phyloP scores from a whole-genome alignment of 2,888 invertebrate genomes.

The Metalampra italica region DNA sequence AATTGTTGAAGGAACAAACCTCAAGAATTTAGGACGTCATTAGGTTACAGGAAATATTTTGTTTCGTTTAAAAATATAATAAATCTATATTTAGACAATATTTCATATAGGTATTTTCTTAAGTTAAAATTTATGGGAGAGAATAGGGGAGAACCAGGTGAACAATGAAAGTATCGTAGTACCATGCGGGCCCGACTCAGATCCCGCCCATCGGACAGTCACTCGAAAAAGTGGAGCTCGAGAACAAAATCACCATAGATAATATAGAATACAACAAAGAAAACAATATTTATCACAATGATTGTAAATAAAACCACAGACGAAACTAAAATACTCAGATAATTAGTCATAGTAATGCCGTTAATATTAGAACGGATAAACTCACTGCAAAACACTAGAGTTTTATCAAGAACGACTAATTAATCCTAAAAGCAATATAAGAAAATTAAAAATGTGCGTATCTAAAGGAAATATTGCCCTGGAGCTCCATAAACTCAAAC shows the following conservation, averaged over 20 bases:
- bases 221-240: conserved; percentile 46
- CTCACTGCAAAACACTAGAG: neutral
- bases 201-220: conserved; percentile 51
- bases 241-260: conserved; percentile 36
- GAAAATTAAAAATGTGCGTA: too few relatives aligned
- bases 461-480: conserved; percentile 33
- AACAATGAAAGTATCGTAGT: conserved; percentile 34
- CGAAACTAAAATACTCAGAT: conserved; percentile 1
- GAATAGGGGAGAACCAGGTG: neutral
- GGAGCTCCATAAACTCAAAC: conserved; percentile 48
- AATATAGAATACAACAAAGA: conserved; percentile 11
- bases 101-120: too few relatives aligned
- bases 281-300: neutral
- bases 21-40: too few relatives aligned
- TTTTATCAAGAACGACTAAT: too few relatives aligned
- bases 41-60: too few relatives aligned
- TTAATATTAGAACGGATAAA: neutral
- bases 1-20: too few relatives aligned
- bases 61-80: too few relatives aligned
- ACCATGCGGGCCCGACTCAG: conserved; percentile 44
- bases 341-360: conserved; percentile 2
- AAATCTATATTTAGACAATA: too few relatives aligned
- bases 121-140: too few relatives aligned
- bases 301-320: conserved; percentile 2
- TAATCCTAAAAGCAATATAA: too few relatives aligned